phyloP scores from a whole-genome alignment of 2,113 vertebrate genomes.

The Erinaceus europaeus region DNA sequence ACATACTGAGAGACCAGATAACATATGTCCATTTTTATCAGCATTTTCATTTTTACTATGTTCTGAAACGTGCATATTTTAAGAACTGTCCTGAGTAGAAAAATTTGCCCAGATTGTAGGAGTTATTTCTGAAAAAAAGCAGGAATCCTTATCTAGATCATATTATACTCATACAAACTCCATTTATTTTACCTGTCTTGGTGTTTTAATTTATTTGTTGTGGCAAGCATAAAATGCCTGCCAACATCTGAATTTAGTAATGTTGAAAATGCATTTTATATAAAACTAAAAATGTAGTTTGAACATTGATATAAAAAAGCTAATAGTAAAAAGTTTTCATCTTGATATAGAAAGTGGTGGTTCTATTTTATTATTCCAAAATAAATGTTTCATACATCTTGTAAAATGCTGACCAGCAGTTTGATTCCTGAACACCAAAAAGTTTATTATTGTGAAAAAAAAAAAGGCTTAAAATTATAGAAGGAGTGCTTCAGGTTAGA shows the following conservation, averaged over 20 bases:
- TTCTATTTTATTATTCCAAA: slow-evolving; percentile 47
- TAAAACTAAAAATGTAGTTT: slow-evolving; percentile 47
- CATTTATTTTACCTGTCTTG: slow-evolving; percentile 10
- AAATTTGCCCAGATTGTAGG: not conserved
- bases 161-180: not conserved
- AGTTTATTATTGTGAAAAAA: not conserved
- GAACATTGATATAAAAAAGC: not conserved
- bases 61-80: slow-evolving; percentile 18
- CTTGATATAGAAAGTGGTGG: slow-evolving; percentile 1
- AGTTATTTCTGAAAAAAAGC: slow-evolving; percentile 40
- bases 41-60: slow-evolving; percentile 44
- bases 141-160: not conserved
- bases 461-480: slow-evolving; percentile 34
- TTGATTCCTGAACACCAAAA: slow-evolving; percentile 6
- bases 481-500: slow-evolving; percentile 42
- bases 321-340: slow-evolving; percentile 38
- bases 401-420: slow-evolving; percentile 41
- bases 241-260: not conserved
- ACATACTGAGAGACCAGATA: slow-evolving; percentile 52
- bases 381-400: slow-evolving; percentile 43
- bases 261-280: slow-evolving; percentile 14
- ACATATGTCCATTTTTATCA: slow-evolving; percentile 47
- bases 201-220: not conserved
- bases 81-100: slow-evolving; percentile 4
- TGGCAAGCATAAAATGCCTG: not conserved